A percentile compares a stretch with the other conserved stretches of the same genome.
Conservation (phyloP, 2,797 vertebrate species). For the Otus scops region DNA sequence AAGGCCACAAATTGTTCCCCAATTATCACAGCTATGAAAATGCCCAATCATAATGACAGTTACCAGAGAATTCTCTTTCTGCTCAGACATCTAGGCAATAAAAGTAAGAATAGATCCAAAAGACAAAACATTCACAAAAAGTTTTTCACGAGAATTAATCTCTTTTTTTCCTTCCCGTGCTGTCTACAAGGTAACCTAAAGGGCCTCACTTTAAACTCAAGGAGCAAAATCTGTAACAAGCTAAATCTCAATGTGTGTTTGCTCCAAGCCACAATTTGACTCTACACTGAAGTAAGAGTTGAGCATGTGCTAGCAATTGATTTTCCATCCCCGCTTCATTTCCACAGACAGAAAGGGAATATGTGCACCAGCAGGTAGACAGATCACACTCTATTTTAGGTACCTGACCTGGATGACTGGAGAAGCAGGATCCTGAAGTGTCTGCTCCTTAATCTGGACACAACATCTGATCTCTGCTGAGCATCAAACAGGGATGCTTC, state of each 20-base stretch:
- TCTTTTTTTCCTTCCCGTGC: background rate
- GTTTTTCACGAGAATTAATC: background rate
- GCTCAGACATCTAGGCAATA: background rate
- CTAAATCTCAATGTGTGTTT: background rate
- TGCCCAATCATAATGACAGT: fast-evolving
- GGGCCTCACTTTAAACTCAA: background rate
- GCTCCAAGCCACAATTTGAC: background rate
- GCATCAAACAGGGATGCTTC: background rate
- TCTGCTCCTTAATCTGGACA: background rate
- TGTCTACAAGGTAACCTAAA: background rate
- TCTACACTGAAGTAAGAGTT: background rate
- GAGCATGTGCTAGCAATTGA: background rate
- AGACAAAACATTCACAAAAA: background rate
- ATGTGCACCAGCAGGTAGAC: background rate
- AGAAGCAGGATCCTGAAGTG: background rate
- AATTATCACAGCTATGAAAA: background rate
- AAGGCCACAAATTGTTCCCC: background rate
- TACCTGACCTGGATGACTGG: background rate
- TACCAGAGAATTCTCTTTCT: background rate
- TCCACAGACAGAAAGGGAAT: background rate
- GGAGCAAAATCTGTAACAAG: background rate
- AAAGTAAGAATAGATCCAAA: background rate
- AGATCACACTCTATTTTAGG: background rate
- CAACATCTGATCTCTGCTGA: background rate
- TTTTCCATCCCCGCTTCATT: background rate